Evolutionary conservation across 1,140 invertebrate species (phyloP), one percentile per base, ranked within the genome.

Genomic region (Phenacoccus solenopsis): DNA sequence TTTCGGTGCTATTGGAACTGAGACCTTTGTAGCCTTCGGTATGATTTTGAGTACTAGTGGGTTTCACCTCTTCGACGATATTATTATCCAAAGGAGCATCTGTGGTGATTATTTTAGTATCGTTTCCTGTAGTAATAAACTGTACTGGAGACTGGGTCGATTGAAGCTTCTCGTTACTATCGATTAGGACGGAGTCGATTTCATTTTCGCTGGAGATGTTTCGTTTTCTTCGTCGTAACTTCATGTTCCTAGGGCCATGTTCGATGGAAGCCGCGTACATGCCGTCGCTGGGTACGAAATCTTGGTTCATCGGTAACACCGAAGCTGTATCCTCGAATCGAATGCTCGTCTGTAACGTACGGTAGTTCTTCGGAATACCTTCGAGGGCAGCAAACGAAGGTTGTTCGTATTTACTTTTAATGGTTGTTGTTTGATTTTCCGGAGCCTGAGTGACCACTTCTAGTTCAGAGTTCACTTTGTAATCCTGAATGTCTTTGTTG

Each of bases 181-280:
- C 25, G 22, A 27, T 64, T 27, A 64, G 59, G 4, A 64, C 21
- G 4, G 59, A 64, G 20, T 64, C 59, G 16, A 64, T 64, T 64
- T 64, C 59, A 64, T 38, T 73, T 75, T 21, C 75, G 74, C 68
- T 30, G 70, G 38, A 25, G 72, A n/a, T 75, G 72, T 24, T 68
- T 76, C 35, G 68, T 75, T 71, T 74, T 71, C 5, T 22, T 64
- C 70, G 35, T 28, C 56, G 9, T 38, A 77, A 35, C 72, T 78
- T 80, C 3, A 82, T 25, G 13, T 77, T 77, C 61, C 82, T 78
- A 3, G 82, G 82, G 0, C 82, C 82, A 70, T 82, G 82, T 72
- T 83, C 82, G 3, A 81, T 77, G 0, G 78, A 78, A 0, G 81
- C 77, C 0, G 78, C 77, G 3, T 78, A 73, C 57, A 72, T 59